These are phyloP conservation scores for Merodon equestris DNA, from an alignment of 2,888 invertebrate genomes.

Conservation along the genomic window DNA sequence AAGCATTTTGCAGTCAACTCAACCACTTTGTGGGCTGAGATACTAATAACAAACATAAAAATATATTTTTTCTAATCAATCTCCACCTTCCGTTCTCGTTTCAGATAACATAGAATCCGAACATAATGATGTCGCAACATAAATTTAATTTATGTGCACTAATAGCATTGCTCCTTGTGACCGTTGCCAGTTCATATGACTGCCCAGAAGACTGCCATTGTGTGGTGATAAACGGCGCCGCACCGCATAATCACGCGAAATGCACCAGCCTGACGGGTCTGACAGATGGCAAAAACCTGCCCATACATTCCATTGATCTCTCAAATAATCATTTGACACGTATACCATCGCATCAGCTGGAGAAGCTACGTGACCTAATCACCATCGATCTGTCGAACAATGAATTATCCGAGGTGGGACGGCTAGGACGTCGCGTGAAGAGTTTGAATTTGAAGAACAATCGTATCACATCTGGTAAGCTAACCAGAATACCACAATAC, in stretches of 20 bases:
- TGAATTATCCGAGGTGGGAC: constrained; percentile 81
- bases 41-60: background rate
- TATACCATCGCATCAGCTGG: constrained; percentile 80
- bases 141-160: constrained; percentile 48
- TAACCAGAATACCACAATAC: constrained; percentile 81
- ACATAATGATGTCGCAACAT: constrained; percentile 56
- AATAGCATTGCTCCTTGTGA: constrained; percentile 50
- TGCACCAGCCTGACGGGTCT: constrained; percentile 75
- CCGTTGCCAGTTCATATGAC: constrained; percentile 59
- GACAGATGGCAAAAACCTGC: constrained; percentile 70
- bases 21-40: background rate
- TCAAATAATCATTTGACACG: constrained; percentile 83
- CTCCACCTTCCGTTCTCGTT: constrained; percentile 1
- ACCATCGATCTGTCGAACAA: constrained; percentile 84
- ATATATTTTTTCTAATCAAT: background rate
- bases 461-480: constrained; percentile 80
- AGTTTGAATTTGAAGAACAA: constrained; percentile 83
- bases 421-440: constrained; percentile 82
- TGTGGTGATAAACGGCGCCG: constrained; percentile 71
- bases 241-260: constrained; percentile 75
- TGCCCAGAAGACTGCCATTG: constrained; percentile 77
- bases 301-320: constrained; percentile 81
- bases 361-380: constrained; percentile 82
- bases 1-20: background rate
- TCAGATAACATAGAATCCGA: constrained; percentile 45